Evolutionary conservation across 2,888 invertebrate genomes (phyloP).

Genomic region (Ornithoptera priamus): DNA sequence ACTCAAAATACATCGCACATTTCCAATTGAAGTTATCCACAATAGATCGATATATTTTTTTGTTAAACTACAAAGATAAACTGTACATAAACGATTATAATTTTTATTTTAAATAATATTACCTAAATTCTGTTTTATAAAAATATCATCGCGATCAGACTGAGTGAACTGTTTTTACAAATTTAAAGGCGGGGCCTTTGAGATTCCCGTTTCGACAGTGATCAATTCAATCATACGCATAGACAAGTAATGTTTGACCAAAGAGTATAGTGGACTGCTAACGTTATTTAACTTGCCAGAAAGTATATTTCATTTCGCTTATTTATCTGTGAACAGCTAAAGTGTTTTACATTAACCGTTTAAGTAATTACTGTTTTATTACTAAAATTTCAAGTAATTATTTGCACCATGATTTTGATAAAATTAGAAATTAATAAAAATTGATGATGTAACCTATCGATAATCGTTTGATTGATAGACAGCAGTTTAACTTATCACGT

Average conservation of each 20-base stretch:
- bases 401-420: too few relatives aligned
- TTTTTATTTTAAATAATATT: conserved; percentile 43
- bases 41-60: conserved; percentile 16
- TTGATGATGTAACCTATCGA: too few relatives aligned
- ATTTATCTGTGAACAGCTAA: too few relatives aligned
- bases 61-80: conserved; percentile 29
- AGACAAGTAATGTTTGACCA: conserved; percentile 39
- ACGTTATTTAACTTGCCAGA: background rate
- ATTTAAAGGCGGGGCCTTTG: conserved; percentile 74
- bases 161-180: conserved; percentile 67
- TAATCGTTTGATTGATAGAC: too few relatives aligned
- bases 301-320: too few relatives aligned
- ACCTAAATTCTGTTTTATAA: conserved; percentile 67
- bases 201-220: conserved; percentile 72
- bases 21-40: background rate
- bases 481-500: too few relatives aligned
- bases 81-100: conserved; percentile 13
- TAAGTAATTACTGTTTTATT: too few relatives aligned
- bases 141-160: conserved; percentile 68
- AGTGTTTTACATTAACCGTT: too few relatives aligned
- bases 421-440: too few relatives aligned
- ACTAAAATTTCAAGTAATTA: too few relatives aligned
- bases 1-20: background rate
- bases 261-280: background rate
- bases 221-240: conserved; percentile 69